Evolutionary conservation across 2,888 invertebrate genomes (phyloP).

Genomic region (Pterobdella sp.): DNA sequence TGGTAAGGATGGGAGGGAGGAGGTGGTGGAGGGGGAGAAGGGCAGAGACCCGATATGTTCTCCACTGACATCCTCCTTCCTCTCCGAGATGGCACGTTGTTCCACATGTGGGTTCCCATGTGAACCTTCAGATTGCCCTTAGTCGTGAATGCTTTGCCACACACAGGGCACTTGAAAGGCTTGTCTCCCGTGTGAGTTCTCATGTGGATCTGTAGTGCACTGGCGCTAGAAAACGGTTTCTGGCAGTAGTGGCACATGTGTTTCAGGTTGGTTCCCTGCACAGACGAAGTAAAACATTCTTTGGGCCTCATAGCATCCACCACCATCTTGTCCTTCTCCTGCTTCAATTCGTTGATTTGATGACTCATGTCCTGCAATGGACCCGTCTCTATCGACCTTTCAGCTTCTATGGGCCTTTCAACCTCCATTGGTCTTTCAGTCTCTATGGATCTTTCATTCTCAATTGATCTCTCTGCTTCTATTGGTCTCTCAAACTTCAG

Average conservation of each 20-base stretch:
- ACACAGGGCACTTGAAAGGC: slow-evolving; percentile 73
- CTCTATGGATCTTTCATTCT: no score
- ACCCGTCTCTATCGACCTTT: background rate
- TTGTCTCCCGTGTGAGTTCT: slow-evolving; percentile 97
- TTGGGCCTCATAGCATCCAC: background rate
- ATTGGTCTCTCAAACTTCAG: no score
- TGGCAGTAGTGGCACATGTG: slow-evolving; percentile 84
- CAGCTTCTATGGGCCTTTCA: background rate
- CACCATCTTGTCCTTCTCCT: slow-evolving; percentile 7
- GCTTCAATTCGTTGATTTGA: slow-evolving; percentile 3
- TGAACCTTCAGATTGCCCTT: slow-evolving; percentile 79
- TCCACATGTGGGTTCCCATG: slow-evolving; percentile 97
- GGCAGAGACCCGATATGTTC: slow-evolving; percentile 53
- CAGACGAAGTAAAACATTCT: background rate
- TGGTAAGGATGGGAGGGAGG: slow-evolving; percentile 12
- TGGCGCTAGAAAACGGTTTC: slow-evolving; percentile 95
- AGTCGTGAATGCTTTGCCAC: slow-evolving; percentile 74
- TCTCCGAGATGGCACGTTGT: slow-evolving; percentile 83
- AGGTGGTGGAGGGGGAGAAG: slow-evolving; percentile 29
- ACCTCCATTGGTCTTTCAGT: background rate
- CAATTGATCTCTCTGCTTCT: background rate
- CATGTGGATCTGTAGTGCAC: slow-evolving; percentile 96
- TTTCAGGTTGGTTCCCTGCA: slow-evolving; percentile 32
- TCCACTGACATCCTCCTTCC: slow-evolving; percentile 88
- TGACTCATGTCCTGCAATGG: background rate